Base-by-base conservation (phyloP, 1,140 invertebrate genomes). In the Pteromalus puparum region DNA sequence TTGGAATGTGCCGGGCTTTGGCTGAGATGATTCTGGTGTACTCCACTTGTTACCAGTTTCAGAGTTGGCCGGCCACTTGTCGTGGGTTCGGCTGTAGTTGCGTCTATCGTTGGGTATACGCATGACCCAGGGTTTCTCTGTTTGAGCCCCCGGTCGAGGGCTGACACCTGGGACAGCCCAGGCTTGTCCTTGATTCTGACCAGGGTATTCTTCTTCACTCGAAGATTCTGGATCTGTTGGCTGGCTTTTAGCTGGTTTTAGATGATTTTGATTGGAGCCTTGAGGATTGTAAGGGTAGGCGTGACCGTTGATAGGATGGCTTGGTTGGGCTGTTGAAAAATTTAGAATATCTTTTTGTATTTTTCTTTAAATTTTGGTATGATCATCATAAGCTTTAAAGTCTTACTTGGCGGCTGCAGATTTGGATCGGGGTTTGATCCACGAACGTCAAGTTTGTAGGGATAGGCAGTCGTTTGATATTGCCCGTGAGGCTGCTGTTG, bases 261-360 rank as follows among this genome's bases (percentile, higher is more conserved):
- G 24, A 48, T 67, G n/a, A 46, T 61, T 67, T 13, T 15, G 21
- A 48, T 46, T 30, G 4, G 21, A 7, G 9, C 10, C 28, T 18
- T 70, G 67, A 13, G 38, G 9, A n/a, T 67, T 67, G 34, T 84
- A 84, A 1, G 78, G 83, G 18, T 81, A 53, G n/a, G 28, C 72
- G 53, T 85, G 83, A 1, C 83, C 83, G 15, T 85, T 85, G 61
- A 68, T 46, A 46, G 38, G 10, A 6, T 74, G 28, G 3, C 12
- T 24, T 26, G 82, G n/a, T 10, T 65, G 28, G 4, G 10, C 72
- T 75, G 34, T 2, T 74, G n/a, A 42, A 42, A 34, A 21, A 74
- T 38, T 21, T 42, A 42, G 18, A 70, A 70, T 61, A n/a, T 61
- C 5, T 61, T 70, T 13, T 70, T 70, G 70, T 24, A 48, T 18